Percentiles rank a stretch among this genome's conserved stretches.
phyloP scores from a whole-genome alignment of 2,888 invertebrate species.

The Scaptomyza cyrtandrae region DNA sequence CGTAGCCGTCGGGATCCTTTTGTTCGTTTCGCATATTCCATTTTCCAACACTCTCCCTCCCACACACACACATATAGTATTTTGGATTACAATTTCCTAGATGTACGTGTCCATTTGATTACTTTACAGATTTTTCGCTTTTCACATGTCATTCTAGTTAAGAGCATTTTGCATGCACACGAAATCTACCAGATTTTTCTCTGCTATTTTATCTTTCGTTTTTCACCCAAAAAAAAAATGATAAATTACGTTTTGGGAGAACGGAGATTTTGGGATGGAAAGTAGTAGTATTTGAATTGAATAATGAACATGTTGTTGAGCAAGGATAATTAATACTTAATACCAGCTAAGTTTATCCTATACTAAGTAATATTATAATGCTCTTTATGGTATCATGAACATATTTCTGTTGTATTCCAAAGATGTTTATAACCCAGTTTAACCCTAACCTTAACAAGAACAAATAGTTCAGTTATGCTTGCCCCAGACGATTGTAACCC shows the following conservation, averaged over 20 bases:
- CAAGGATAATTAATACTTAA: too few relatives aligned
- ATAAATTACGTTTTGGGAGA: constrained; percentile 49
- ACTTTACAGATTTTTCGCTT: constrained; percentile 73
- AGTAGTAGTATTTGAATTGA: not conserved
- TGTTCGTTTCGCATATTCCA: constrained; percentile 56
- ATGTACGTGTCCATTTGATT: constrained; percentile 76
- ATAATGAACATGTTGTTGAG: constrained; percentile 10
- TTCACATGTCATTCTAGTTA: constrained; percentile 77
- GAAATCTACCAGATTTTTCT: constrained; percentile 47
- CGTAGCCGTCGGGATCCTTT: constrained; percentile 54
- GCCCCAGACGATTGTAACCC: too few relatives aligned
- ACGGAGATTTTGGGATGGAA: not conserved
- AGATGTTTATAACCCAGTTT: too few relatives aligned
- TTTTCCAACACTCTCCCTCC: constrained; percentile 30
- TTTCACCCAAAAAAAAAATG: constrained; percentile 26
- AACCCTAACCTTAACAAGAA: constrained; percentile 10
- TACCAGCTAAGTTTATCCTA: not conserved
- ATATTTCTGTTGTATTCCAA: not conserved
- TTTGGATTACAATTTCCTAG: constrained; percentile 41
- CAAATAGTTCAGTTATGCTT: constrained; percentile 15
- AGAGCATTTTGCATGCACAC: constrained; percentile 79
- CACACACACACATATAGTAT: constrained; percentile 23
- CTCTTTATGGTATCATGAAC: not conserved
- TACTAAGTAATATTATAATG: not conserved
- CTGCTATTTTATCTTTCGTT: too few relatives aligned